These are phyloP conservation scores for Drosophila trichaetosa DNA, from an alignment of 2,888 invertebrate genomes.

Conservation along the genomic window DNA sequence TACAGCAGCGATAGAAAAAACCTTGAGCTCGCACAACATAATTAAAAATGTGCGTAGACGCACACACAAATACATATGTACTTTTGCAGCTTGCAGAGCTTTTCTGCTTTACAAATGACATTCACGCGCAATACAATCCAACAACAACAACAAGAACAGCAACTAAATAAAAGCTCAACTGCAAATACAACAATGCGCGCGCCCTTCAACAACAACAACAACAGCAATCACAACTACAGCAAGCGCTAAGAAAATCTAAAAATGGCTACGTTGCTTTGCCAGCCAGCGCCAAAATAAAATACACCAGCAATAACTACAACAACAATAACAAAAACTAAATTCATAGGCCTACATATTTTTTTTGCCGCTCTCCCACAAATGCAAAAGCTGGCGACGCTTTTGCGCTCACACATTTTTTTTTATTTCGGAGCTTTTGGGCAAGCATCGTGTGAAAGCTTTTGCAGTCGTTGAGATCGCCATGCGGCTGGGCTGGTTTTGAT, in stretches of 20 bases:
- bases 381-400: constrained; percentile 37
- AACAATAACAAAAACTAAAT: not conserved
- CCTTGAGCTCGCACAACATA: constrained; percentile 81
- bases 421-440: constrained; percentile 50
- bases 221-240: constrained; percentile 14
- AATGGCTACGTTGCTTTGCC: constrained; percentile 19
- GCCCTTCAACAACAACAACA: constrained; percentile 48
- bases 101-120: constrained; percentile 75
- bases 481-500: constrained; percentile 15
- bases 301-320: constrained; percentile 3
- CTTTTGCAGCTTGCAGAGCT: constrained; percentile 69
- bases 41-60: constrained; percentile 80
- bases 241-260: constrained; percentile 44
- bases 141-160: constrained; percentile 13
- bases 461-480: constrained; percentile 39
- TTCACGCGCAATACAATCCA: constrained; percentile 71
- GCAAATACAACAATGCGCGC: constrained; percentile 69
- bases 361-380: constrained; percentile 24
- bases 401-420: constrained; percentile 46
- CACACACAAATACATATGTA: constrained; percentile 41
- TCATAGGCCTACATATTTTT: constrained; percentile 30
- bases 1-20: constrained; percentile 66
- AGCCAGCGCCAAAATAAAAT: constrained; percentile 27
- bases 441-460: constrained; percentile 46
- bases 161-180: constrained; percentile 69